A percentile compares a stretch with the other conserved stretches of the same genome.
Evolutionary conservation across 1,140 invertebrate species (phyloP).

Genomic region (Onthophagus taurus): DNA sequence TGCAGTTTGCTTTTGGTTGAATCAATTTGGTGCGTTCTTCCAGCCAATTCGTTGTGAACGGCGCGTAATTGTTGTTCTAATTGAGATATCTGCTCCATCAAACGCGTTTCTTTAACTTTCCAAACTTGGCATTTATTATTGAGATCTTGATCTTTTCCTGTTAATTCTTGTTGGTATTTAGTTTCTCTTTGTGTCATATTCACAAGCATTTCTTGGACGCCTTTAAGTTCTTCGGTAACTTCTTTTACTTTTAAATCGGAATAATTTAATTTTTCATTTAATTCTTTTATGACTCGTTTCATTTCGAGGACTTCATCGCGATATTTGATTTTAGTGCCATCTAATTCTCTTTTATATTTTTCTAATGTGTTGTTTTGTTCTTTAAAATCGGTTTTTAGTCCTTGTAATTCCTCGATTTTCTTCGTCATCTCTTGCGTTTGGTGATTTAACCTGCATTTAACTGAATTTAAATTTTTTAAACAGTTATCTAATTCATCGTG

Average conservation of each 20-base stretch:
- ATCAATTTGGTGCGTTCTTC: slow-evolving; percentile 12
- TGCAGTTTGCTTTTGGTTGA: background rate
- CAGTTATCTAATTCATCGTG: slow-evolving; percentile 9
- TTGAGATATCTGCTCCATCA: slow-evolving; percentile 13
- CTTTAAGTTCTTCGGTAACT: slow-evolving; percentile 4
- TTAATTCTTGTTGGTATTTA: slow-evolving; percentile 7
- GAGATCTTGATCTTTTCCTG: background rate
- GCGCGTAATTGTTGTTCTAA: slow-evolving; percentile 13
- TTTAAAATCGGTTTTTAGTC: slow-evolving; percentile 7
- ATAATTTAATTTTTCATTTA: slow-evolving; percentile 5
- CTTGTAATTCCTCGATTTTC: slow-evolving; percentile 1
- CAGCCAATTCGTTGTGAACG: slow-evolving; percentile 12
- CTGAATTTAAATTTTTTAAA: slow-evolving; percentile 4
- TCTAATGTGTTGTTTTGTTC: slow-evolving; percentile 2
- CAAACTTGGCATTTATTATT: slow-evolving; percentile 4
- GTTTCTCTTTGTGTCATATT: slow-evolving; percentile 1
- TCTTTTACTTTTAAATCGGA: slow-evolving; percentile 3
- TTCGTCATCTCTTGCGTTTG: slow-evolving; percentile 2
- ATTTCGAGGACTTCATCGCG: slow-evolving; percentile 8
- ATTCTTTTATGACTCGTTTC: slow-evolving; percentile 6
- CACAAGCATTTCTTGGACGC: background rate
- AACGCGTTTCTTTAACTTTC: slow-evolving; percentile 12
- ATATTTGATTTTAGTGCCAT: slow-evolving; percentile 1
- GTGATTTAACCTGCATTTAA: background rate
- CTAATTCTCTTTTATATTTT: slow-evolving; percentile 6